Evolutionary conservation across 2,888 invertebrate genomes (phyloP).

Genomic region (Platycnemis pennipes): DNA sequence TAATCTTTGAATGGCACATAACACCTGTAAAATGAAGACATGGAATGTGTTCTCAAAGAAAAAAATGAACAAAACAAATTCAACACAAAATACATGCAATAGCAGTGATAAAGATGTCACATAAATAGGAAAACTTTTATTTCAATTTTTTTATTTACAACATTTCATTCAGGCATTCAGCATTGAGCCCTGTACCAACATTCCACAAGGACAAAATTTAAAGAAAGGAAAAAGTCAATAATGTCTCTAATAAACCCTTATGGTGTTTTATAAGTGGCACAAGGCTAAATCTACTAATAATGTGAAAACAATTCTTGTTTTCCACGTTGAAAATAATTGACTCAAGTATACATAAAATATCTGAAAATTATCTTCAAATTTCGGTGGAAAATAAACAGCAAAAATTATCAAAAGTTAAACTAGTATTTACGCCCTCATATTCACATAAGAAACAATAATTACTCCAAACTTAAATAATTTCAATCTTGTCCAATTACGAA

Average conservation of each 20-base stretch:
- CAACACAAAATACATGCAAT: constrained; percentile 39
- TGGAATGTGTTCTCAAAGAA: neutral
- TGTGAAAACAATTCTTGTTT: neutral
- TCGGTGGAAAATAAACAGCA: neutral
- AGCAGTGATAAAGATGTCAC: constrained; percentile 34
- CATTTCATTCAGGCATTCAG: neutral
- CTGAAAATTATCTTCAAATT: neutral
- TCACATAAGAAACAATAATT: neutral
- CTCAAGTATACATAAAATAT: neutral
- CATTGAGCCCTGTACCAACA: constrained; percentile 37
- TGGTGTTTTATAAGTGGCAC: neutral
- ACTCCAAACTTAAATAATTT: constrained; percentile 33
- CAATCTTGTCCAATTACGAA: neutral
- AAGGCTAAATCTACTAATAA: constrained; percentile 17
- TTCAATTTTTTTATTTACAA: constrained; percentile 50
- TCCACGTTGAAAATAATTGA: neutral
- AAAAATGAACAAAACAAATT: neutral
- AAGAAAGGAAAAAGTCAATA: neutral
- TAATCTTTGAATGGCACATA: neutral
- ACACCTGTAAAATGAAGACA: neutral
- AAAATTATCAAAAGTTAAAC: constrained; percentile 25
- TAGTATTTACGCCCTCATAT: neutral
- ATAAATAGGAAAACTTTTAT: constrained; percentile 47
- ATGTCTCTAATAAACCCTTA: neutral
- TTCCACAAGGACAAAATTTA: constrained; percentile 25